Conservation (phyloP, 2,888 invertebrate species). For the Petrolisthes manimaculis region DNA sequence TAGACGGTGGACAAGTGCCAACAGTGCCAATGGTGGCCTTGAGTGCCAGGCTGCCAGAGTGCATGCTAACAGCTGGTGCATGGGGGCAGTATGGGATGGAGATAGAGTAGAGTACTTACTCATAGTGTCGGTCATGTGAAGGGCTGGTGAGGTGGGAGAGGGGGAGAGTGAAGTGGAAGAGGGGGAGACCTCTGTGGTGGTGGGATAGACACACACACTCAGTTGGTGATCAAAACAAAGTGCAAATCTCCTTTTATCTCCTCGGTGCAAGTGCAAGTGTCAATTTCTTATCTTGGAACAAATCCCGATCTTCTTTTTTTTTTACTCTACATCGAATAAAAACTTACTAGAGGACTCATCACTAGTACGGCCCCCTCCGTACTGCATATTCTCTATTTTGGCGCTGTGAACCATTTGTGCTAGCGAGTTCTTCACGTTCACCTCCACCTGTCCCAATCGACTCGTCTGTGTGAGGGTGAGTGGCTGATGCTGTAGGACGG, state of each 20-base stretch:
- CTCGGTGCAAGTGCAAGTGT: neutral
- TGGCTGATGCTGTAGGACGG: neutral
- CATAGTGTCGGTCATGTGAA: neutral
- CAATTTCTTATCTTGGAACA: neutral
- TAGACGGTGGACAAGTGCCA: no score
- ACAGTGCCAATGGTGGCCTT: no score
- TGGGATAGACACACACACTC: neutral
- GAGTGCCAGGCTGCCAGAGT: neutral
- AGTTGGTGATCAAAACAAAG: neutral
- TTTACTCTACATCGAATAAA: neutral
- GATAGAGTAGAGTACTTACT: neutral
- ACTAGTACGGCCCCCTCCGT: neutral
- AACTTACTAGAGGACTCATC: neutral
- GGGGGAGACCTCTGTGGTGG: neutral
- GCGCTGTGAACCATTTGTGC: neutral
- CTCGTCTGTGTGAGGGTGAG: neutral
- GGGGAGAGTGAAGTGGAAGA: neutral
- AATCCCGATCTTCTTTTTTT: neutral
- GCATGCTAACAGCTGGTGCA: neutral
- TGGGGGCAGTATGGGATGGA: neutral
- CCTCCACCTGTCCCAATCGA: neutral
- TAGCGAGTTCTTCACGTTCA: no score
- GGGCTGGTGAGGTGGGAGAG: neutral
- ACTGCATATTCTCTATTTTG: neutral
- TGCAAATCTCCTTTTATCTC: neutral